These are phyloP conservation scores for Arnoldichthys spilopterus DNA, from an alignment of 2,797 vertebrate species.

Conservation along the genomic window DNA sequence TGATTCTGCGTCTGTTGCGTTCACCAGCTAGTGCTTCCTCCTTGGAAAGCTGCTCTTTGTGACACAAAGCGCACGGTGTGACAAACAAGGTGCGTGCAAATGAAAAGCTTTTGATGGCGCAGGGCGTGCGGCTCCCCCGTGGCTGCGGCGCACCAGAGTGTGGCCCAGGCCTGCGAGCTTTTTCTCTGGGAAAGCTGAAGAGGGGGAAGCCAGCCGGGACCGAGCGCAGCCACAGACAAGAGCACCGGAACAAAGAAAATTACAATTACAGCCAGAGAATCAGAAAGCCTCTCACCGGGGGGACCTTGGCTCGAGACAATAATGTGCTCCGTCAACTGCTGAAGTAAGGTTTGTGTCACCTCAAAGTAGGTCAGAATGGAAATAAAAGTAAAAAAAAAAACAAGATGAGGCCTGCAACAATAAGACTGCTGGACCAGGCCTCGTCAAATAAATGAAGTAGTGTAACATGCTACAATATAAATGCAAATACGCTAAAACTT, in stretches of 20 bases:
- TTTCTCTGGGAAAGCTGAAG: constrained; percentile 22
- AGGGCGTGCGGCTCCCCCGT: not conserved
- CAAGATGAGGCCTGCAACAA: not conserved
- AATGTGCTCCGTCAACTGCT: constrained; percentile 21
- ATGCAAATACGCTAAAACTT: not conserved
- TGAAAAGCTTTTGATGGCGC: constrained; percentile 5
- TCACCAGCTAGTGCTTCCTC: constrained; percentile 1
- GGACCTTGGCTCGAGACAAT: constrained; percentile 6
- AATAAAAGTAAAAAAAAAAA: not conserved
- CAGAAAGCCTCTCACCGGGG: constrained; percentile 18
- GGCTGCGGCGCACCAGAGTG: constrained; percentile 6
- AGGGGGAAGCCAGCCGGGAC: constrained; percentile 23
- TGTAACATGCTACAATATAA: not conserved
- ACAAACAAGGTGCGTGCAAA: constrained; percentile 37
- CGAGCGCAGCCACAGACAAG: constrained; percentile 5
- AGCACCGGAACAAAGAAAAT: constrained; percentile 42
- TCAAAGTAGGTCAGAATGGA: constrained; percentile 6
- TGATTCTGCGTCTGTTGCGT: constrained; percentile 34
- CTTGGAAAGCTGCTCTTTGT: not conserved
- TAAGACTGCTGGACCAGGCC: not conserved
- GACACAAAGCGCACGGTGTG: constrained; percentile 13
- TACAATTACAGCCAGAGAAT: constrained; percentile 33
- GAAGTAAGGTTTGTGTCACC: constrained; percentile 13
- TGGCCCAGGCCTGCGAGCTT: constrained; percentile 15
- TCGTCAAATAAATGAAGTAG: not conserved